Percentiles rank a stretch among this genome's conserved stretches.
phyloP scores from a whole-genome alignment of 2,797 vertebrate genomes.

The Peromyscus attwateri region DNA sequence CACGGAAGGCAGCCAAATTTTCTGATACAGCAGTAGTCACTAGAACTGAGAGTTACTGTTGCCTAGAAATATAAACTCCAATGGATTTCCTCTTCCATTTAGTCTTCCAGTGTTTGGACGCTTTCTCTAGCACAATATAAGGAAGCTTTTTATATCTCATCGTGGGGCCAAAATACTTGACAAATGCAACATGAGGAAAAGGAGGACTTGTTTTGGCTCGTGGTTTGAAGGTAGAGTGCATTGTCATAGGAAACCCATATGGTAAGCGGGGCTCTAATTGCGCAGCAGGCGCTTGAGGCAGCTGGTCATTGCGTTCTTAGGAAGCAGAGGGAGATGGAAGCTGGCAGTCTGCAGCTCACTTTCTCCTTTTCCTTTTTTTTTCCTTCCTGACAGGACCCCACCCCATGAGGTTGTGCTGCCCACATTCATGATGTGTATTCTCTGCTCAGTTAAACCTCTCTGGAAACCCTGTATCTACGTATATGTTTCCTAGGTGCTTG shows the following conservation, averaged over 20 bases:
- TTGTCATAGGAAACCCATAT: neutral
- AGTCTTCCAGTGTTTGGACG: neutral
- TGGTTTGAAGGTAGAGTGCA: neutral
- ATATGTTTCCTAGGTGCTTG: neutral
- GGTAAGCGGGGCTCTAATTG: too few relatives aligned
- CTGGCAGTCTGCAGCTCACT: neutral
- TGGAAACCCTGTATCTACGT: neutral
- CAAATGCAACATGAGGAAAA: neutral
- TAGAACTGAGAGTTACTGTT: neutral
- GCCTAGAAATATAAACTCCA: too few relatives aligned
- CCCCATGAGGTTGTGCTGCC: too few relatives aligned
- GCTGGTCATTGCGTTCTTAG: neutral
- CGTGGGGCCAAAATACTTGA: neutral
- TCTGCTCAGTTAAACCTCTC: neutral
- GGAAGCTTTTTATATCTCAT: neutral
- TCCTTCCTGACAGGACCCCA: neutral
- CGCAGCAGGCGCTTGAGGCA: neutral
- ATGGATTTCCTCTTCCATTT: too few relatives aligned
- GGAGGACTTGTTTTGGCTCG: neutral
- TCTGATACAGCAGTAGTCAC: neutral
- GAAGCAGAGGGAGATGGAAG: neutral
- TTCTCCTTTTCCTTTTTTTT: neutral
- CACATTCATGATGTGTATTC: neutral
- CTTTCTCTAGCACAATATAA: neutral
- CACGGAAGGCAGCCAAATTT: neutral